Evolutionary conservation across 1,140 invertebrate genomes (phyloP).

Genomic region (Polypedilum pembai): DNA sequence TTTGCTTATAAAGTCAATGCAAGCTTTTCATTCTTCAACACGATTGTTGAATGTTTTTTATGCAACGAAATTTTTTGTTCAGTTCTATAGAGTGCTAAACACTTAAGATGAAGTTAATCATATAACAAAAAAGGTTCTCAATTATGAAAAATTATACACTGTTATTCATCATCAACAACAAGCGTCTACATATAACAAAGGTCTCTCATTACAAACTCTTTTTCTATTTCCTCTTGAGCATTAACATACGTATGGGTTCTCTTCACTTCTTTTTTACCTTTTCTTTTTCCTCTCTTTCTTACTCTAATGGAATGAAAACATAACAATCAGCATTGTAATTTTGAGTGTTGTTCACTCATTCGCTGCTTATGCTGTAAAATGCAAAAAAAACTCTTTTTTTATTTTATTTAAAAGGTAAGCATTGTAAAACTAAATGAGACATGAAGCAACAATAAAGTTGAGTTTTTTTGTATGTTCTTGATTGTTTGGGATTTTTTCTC

Average conservation of each 20-base stretch:
- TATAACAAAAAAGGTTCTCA: background rate
- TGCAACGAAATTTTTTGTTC: background rate
- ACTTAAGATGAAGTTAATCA: background rate
- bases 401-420: too few relatives aligned
- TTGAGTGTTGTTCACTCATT: too few relatives aligned
- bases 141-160: conserved; percentile 8
- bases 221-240: background rate
- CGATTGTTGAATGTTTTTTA: conserved; percentile 5
- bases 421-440: too few relatives aligned
- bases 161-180: background rate
- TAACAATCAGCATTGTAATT: background rate
- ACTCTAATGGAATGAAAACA: background rate
- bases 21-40: background rate
- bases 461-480: too few relatives aligned
- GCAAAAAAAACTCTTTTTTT: too few relatives aligned
- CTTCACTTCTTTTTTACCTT: background rate
- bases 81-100: background rate
- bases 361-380: too few relatives aligned
- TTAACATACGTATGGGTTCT: too few relatives aligned
- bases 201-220: conserved; percentile 6
- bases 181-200: background rate
- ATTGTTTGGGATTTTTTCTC: too few relatives aligned
- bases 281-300: background rate
- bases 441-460: too few relatives aligned
- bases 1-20: background rate